phyloP scores from a whole-genome alignment of 1,140 invertebrate genomes.

The Hycleus phaleratus region DNA sequence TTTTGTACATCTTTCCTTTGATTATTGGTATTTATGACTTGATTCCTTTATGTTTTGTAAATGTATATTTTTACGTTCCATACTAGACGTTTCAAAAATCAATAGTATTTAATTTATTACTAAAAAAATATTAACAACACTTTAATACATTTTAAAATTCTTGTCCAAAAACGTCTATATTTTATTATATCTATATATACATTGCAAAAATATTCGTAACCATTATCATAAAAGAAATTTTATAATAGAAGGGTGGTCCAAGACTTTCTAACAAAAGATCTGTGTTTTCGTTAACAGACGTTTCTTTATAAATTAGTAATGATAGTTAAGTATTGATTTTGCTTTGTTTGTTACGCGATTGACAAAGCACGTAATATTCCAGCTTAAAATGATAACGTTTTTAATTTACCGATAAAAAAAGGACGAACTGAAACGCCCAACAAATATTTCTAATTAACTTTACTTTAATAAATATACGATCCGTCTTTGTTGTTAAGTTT shows the following conservation, averaged over 20 bases:
- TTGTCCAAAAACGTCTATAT: too few species aligned
- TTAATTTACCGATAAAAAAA: too few species aligned
- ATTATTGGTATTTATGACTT: slow-evolving; percentile 22
- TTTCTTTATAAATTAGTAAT: slow-evolving; percentile 13
- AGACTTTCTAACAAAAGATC: slow-evolving; percentile 12
- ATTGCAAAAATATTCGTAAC: too few species aligned
- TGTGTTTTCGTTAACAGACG: slow-evolving; percentile 9
- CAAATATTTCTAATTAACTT: too few species aligned
- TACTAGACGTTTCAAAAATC: slow-evolving; percentile 5
- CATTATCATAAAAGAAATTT: too few species aligned
- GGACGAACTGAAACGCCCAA: too few species aligned
- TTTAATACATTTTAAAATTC: too few species aligned
- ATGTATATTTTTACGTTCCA: background rate
- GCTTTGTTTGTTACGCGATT: slow-evolving; percentile 8
- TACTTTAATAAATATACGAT: too few species aligned
- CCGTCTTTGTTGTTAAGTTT: too few species aligned
- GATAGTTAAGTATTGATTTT: slow-evolving; percentile 15
- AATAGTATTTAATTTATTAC: background rate
- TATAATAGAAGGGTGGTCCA: background rate
- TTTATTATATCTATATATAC: too few species aligned
- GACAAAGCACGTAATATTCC: slow-evolving; percentile 5
- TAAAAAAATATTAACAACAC: too few species aligned
- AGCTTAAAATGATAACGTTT: too few species aligned
- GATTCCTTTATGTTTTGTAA: slow-evolving; percentile 6
- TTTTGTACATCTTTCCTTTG: slow-evolving; percentile 25